Evolutionary conservation across 2,888 invertebrate genomes (phyloP), one percentile per base, ranked within the genome.

Genomic region (Acronicta leporina): DNA sequence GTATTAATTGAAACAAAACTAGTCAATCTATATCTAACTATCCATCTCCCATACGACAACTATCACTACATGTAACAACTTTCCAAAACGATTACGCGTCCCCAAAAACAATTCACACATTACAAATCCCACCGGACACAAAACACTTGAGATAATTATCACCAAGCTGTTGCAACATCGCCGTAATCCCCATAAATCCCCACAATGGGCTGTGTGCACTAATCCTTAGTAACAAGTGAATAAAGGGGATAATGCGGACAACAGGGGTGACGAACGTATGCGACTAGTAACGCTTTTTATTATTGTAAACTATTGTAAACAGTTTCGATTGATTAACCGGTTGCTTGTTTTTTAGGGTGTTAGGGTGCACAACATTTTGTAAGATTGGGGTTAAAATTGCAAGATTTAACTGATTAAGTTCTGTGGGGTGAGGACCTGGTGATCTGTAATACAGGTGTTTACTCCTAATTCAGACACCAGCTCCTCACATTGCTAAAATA

Each of bases 251-350:
- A 68, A 75, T 69, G 69, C 56, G 69, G 72, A 71, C 55, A n/a
- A 49, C 57, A 27, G 55, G 63, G 69, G 63, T 40, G 64, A 16
- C 25, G 25, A 64, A 63, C 77, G 67, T 77, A 75, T 77, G 72
- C 57, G 67, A 65, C 74, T 56, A 68, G 74, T 74, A 74, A 61
- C 65, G 60, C 64, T 45, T 66, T 74, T 68, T 68, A 73, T 68
- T 68, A 73, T 77, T 68, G 73, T 75, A 56, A 77, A 69, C 77
- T 68, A 73, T 77, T 68, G 73, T 75, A 56, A 77, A 69, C 77
- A 77, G 63, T 47, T 67, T 48, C 62, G 59, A 69, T 68, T 75
- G 75, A 77, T 75, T 66, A 61, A 73, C 58, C 49, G 66, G 42
- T 58, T 66, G 58, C 53, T 69, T 60, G 45, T 48, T 47, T 60